Conservation (phyloP, 1,140 invertebrate species). For the Meloidogyne floridensis region DNA sequence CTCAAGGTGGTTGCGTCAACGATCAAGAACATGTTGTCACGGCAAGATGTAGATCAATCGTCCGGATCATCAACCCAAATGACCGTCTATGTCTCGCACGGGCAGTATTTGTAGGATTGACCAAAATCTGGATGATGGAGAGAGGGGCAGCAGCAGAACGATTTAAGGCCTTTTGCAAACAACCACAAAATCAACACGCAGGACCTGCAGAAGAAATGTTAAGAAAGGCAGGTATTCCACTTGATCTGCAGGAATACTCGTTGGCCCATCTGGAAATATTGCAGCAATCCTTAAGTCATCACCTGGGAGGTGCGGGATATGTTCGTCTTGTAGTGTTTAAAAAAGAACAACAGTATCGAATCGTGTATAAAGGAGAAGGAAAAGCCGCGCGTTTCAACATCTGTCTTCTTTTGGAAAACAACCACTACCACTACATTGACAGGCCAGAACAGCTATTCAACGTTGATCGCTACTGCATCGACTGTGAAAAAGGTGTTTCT, state of each 20-base stretch:
- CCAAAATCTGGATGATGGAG: neutral
- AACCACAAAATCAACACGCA: too few relatives aligned
- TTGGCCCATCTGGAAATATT: neutral
- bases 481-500: constrained; percentile 2
- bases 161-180: too few relatives aligned
- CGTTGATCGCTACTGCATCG: neutral
- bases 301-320: neutral
- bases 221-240: too few relatives aligned
- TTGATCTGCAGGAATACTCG: neutral
- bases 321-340: constrained; percentile 2
- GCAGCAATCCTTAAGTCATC: neutral
- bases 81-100: neutral
- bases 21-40: neutral
- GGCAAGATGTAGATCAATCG: neutral
- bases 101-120: neutral
- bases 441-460: neutral
- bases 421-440: neutral
- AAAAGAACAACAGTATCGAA: neutral
- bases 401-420: constrained; percentile 8
- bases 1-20: neutral
- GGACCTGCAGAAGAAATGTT: too few relatives aligned
- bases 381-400: neutral
- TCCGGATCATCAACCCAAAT: neutral
- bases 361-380: neutral
- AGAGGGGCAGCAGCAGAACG: too few relatives aligned